phyloP scores from a whole-genome alignment of 2,888 invertebrate genomes.

The Choreutis nemorana region DNA sequence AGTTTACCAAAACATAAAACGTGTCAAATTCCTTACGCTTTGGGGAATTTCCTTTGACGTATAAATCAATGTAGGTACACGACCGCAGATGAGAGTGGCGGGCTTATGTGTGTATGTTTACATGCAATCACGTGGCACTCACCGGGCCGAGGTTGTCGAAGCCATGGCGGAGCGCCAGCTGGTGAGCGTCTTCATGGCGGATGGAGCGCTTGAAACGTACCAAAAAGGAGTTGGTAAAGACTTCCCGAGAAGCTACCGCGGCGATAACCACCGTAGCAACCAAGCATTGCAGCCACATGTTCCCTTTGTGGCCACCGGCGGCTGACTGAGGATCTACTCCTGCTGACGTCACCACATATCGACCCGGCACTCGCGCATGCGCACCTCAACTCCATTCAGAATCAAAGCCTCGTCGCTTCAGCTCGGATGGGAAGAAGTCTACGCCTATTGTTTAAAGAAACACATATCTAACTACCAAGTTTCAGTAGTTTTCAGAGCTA shows the following conservation, averaged over 20 bases:
- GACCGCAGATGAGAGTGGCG: slow-evolving; percentile 3
- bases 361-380: slow-evolving; percentile 48
- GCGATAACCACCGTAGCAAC: slow-evolving; percentile 47
- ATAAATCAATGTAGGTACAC: neutral
- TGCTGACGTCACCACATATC: slow-evolving; percentile 58
- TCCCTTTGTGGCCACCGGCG: slow-evolving; percentile 43
- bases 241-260: slow-evolving; percentile 62
- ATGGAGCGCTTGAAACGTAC: slow-evolving; percentile 86
- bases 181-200: slow-evolving; percentile 77
- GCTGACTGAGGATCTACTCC: slow-evolving; percentile 47
- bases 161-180: slow-evolving; percentile 87
- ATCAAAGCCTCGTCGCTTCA: slow-evolving; percentile 12
- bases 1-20: neutral
- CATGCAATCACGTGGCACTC: slow-evolving; percentile 67
- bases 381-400: slow-evolving; percentile 25
- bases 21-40: neutral
- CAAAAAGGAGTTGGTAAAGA: slow-evolving; percentile 96
- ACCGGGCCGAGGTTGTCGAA: slow-evolving; percentile 96
- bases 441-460: too few species aligned
- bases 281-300: slow-evolving; percentile 58
- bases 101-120: slow-evolving; percentile 39
- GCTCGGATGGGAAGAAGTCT: slow-evolving; percentile 8
- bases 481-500: too few species aligned
- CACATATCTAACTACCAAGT: too few species aligned
- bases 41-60: neutral